phyloP scores from a whole-genome alignment of 92 coral and sea anemone species.

The Phymanthus crucifer region DNA sequence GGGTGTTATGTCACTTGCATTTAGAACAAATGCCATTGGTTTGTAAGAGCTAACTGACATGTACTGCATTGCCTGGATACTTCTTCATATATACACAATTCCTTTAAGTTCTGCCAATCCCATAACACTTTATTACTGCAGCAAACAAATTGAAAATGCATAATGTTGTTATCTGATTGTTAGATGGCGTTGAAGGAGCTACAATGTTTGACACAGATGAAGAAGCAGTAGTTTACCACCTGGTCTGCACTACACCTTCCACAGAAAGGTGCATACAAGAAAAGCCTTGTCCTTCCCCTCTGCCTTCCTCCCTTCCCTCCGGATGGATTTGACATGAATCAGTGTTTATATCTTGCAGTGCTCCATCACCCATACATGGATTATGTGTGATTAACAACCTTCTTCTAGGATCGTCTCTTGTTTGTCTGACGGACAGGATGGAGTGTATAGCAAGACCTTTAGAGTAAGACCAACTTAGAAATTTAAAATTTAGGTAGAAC shows the following conservation, averaged over 20 bases:
- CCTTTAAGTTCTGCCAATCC: no score
- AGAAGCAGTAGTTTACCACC: constrained; percentile 78
- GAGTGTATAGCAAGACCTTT: constrained; percentile 77
- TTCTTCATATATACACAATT: no score
- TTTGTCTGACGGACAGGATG: constrained; percentile 81
- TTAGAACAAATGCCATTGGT: background rate
- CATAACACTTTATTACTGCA: no score
- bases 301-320: background rate
- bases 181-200: constrained; percentile 36
- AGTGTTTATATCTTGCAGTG: constrained; percentile 35
- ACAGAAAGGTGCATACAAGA: constrained; percentile 53
- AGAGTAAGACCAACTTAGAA: constrained; percentile 30
- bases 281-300: background rate
- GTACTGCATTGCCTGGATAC: no score
- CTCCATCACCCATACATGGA: constrained; percentile 72
- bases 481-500: background rate
- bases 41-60: no score
- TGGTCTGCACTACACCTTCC: constrained; percentile 90
- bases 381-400: constrained; percentile 76
- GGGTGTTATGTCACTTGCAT: no score
- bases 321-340: background rate
- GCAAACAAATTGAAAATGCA: background rate
- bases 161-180: background rate
- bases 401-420: constrained; percentile 73
- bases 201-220: constrained; percentile 76